Conservation (phyloP, 2,797 vertebrate species). For the Silurus aristotelis region DNA sequence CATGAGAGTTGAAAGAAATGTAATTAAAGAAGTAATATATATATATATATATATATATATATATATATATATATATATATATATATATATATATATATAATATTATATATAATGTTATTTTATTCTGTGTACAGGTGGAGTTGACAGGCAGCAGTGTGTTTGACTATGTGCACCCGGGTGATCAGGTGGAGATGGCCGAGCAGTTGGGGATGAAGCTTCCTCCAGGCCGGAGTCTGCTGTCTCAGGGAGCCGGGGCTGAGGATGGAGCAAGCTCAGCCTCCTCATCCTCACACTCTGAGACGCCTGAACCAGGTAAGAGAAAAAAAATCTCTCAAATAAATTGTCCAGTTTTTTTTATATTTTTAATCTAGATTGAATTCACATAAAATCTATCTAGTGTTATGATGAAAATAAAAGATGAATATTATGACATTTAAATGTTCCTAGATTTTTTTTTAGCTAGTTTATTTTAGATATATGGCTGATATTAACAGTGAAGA, state of each 20-base stretch:
- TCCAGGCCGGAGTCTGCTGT: conserved; percentile 89
- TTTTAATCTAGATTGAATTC: too few species aligned
- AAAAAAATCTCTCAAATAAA: background rate
- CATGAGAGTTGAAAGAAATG: background rate
- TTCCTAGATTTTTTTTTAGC: background rate
- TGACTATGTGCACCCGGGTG: conserved; percentile 96
- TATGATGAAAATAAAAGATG: background rate
- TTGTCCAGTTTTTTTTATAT: background rate
- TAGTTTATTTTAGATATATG: background rate
- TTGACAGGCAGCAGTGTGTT: conserved; percentile 98
- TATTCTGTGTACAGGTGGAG: conserved; percentile 82
- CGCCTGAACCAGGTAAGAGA: conserved; percentile 92
- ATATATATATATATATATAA: too few species aligned
- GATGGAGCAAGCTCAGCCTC: conserved; percentile 95
- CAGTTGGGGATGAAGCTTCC: conserved; percentile 98
- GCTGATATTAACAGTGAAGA: background rate
- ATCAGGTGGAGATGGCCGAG: conserved; percentile 97
- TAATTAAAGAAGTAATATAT: too few species aligned
- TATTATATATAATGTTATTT: too few species aligned
- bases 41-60: too few species aligned
- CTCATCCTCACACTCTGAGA: conserved; percentile 94
- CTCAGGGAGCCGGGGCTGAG: conserved; percentile 84
- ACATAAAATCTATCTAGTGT: background rate
- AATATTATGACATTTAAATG: background rate
- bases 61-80: too few species aligned